A percentile compares a stretch with the other conserved stretches of the same genome.
phyloP scores from a whole-genome alignment of 1,140 invertebrate species.

The Caenorhabditis brenneri region DNA sequence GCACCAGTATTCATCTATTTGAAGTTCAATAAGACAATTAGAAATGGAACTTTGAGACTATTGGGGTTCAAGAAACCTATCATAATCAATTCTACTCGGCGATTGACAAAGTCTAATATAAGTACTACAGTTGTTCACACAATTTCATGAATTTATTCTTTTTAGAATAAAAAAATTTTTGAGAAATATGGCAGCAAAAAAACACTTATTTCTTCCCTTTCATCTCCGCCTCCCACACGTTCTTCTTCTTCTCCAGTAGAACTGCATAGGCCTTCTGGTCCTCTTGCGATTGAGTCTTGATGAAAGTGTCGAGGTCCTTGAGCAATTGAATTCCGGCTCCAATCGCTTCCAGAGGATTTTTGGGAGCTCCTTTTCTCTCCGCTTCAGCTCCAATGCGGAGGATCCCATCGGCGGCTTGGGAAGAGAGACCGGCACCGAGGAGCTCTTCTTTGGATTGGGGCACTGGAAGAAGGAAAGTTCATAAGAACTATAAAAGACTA shows the following conservation, averaged over 20 bases:
- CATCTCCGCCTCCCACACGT: no score
- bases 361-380: not conserved
- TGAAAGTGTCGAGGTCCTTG: not conserved
- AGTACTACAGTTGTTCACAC: no score
- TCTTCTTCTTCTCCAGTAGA: not conserved
- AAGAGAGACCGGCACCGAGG: not conserved
- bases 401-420: not conserved
- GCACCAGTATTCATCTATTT: not conserved
- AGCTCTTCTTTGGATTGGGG: not conserved
- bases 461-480: not conserved
- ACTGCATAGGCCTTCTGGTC: not conserved
- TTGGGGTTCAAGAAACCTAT: not conserved
- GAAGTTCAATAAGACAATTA: not conserved
- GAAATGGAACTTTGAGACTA: not conserved
- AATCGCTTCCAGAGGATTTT: not conserved
- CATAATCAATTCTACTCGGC: no score
- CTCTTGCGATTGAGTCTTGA: not conserved
- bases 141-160: no score
- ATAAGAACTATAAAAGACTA: no score
- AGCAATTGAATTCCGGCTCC: not conserved
- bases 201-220: no score
- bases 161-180: no score
- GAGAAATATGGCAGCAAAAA: no score
- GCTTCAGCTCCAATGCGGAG: not conserved
- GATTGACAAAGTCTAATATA: no score